Conservation (phyloP, 2,888 invertebrate species). For the Agapostemon virescens region DNA sequence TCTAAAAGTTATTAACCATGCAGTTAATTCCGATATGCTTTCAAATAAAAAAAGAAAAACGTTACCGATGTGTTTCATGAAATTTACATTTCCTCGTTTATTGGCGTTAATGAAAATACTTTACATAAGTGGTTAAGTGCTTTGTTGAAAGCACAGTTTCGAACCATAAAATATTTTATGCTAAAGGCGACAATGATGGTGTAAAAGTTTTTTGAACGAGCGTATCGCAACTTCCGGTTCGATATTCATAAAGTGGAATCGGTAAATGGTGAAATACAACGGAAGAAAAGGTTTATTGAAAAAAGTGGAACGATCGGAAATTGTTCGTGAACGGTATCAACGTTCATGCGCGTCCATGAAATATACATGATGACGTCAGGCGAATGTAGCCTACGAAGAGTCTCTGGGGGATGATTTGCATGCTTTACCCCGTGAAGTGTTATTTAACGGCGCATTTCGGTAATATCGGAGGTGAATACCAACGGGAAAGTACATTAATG, state of each 20-base stretch:
- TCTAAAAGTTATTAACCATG: too few relatives aligned
- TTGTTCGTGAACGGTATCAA: slow-evolving; percentile 10
- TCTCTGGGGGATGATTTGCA: slow-evolving; percentile 49
- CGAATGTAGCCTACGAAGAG: slow-evolving; percentile 21
- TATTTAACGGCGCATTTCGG: slow-evolving; percentile 50
- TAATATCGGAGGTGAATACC: slow-evolving; percentile 40
- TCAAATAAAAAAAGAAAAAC: too few relatives aligned
- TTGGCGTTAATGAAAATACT: too few relatives aligned
- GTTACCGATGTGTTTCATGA: too few relatives aligned
- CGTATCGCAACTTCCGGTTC: background rate
- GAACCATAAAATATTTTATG: background rate
- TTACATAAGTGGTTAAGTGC: too few relatives aligned
- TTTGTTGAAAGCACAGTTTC: too few relatives aligned
- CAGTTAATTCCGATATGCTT: too few relatives aligned
- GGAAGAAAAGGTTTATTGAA: background rate
- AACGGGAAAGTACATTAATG: slow-evolving; percentile 25
- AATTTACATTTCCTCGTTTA: too few relatives aligned
- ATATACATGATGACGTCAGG: slow-evolving; percentile 35
- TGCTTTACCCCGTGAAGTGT: slow-evolving; percentile 39
- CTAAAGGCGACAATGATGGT: background rate
- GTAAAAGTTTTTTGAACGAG: background rate
- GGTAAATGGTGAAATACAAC: background rate
- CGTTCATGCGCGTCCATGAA: slow-evolving; percentile 36
- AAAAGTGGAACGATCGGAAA: slow-evolving; percentile 8
- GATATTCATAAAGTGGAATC: background rate